Evolutionary conservation across 2,797 vertebrate genomes (phyloP).

Genomic region (Chrysocyon brachyurus): DNA sequence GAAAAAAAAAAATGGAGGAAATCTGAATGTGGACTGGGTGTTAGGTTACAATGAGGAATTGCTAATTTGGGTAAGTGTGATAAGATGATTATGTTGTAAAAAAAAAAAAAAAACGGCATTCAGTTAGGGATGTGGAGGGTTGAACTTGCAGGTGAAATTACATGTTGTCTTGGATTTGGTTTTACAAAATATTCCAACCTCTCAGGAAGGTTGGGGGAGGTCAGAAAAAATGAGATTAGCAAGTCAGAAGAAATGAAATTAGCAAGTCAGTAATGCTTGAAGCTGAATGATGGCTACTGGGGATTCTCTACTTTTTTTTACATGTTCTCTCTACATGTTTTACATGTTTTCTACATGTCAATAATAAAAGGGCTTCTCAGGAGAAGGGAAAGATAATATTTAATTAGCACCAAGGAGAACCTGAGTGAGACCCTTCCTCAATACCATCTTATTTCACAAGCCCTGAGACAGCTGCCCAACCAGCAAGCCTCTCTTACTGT

Average conservation of each 20-base stretch:
- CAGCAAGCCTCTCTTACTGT: not conserved
- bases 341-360: not conserved
- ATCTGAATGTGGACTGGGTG: not conserved
- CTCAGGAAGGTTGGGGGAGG: not conserved
- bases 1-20: not conserved
- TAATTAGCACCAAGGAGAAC: not conserved
- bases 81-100: not conserved
- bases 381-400: not conserved
- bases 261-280: not conserved
- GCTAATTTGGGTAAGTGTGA: not conserved
- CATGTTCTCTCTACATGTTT: not conserved
- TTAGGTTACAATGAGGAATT: not conserved
- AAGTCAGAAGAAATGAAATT: not conserved
- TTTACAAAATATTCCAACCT: slow-evolving; percentile 35
- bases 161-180: not conserved
- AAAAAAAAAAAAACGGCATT: not conserved
- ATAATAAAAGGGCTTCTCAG: not conserved
- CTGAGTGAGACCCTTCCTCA: not conserved
- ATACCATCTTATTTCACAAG: not conserved
- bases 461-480: not conserved
- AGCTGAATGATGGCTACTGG: not conserved
- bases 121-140: not conserved
- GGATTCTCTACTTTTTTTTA: not conserved
- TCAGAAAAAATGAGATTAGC: not conserved
- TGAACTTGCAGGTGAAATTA: slow-evolving; percentile 44